These are phyloP conservation scores for Rhyacophila brunnea DNA, from an alignment of 1,140 invertebrate species.

Conservation along the genomic window DNA sequence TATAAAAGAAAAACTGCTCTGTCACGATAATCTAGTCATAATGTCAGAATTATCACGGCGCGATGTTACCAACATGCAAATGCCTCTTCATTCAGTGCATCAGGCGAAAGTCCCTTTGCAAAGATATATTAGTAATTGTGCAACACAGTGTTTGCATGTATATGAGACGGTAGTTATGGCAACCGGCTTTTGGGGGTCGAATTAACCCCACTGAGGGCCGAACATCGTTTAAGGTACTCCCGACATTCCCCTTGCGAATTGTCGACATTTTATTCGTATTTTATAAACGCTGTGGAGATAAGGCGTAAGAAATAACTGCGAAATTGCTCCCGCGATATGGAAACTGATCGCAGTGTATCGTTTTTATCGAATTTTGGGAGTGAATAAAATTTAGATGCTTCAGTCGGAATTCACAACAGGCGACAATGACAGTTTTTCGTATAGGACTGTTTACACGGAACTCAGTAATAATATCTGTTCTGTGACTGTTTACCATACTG, in stretches of 20 bases:
- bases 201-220: constrained; percentile 21
- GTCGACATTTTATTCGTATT: constrained; percentile 14
- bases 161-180: constrained; percentile 32
- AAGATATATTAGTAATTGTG: too few relatives aligned
- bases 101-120: too few relatives aligned
- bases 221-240: constrained; percentile 18
- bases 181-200: constrained; percentile 25
- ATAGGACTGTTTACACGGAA: too few relatives aligned
- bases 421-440: too few relatives aligned
- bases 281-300: constrained; percentile 3
- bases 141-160: constrained; percentile 13
- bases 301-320: neutral
- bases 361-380: neutral
- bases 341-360: neutral
- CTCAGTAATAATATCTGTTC: too few relatives aligned
- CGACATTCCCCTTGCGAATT: constrained; percentile 17
- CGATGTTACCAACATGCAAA: too few relatives aligned
- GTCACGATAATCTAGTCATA: too few relatives aligned
- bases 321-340: neutral
- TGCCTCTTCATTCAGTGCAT: neutral
- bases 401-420: too few relatives aligned
- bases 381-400: too few relatives aligned
- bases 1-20: too few relatives aligned
- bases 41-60: too few relatives aligned
- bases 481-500: too few relatives aligned